Conservation (phyloP, 2,113 vertebrate species). For the Sphyrna mokarran region DNA sequence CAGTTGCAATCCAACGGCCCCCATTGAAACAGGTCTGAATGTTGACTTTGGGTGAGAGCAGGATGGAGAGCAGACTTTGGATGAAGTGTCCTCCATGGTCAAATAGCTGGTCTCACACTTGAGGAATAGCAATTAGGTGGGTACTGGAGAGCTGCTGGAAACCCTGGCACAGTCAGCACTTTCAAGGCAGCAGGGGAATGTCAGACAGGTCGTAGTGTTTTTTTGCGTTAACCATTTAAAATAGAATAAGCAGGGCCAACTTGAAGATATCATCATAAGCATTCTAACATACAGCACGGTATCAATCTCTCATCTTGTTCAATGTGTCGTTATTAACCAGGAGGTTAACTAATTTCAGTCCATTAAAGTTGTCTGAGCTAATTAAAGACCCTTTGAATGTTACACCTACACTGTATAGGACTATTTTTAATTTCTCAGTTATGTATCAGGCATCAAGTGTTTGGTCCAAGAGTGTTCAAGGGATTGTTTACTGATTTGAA, state of each 20-base stretch:
- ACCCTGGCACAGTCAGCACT: not conserved
- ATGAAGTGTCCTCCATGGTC: not conserved
- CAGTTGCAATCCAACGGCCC: not conserved
- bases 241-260: not conserved
- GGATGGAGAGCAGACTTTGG: not conserved
- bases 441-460: not conserved
- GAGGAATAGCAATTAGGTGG: not conserved
- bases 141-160: not conserved
- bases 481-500: not conserved
- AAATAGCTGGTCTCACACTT: not conserved
- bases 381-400: not conserved
- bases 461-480: not conserved
- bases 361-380: not conserved
- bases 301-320: not conserved
- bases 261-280: not conserved
- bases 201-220: not conserved
- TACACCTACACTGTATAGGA: not conserved
- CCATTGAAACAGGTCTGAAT: not conserved
- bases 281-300: not conserved
- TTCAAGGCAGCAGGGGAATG: not conserved
- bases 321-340: not conserved
- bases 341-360: not conserved
- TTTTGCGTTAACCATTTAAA: not conserved
- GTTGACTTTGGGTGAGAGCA: not conserved
- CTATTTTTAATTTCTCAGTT: not conserved